Percentiles rank a stretch among this genome's conserved stretches.
Conservation (phyloP, 1,140 invertebrate genomes). For the Parasteatoda tepidariorum region DNA sequence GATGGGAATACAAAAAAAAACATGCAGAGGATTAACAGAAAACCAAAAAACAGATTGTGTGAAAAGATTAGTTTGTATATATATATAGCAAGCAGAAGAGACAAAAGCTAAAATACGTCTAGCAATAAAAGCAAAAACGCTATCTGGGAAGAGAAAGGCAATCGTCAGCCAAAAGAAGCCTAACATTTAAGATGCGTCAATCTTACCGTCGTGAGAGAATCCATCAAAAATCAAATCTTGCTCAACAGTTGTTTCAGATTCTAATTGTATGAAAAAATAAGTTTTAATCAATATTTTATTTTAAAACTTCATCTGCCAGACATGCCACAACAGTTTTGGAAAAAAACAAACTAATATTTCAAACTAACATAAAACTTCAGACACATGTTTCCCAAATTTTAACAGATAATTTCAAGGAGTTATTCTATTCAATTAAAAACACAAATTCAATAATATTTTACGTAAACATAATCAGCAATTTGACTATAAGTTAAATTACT, state of each 20-base stretch:
- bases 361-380: background rate
- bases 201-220: constrained; percentile 34
- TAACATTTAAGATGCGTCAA: constrained; percentile 26
- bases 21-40: constrained; percentile 32
- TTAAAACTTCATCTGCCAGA: background rate
- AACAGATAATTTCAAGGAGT: no score
- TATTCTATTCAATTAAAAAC: no score
- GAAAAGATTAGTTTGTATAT: no score
- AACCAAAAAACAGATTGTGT: constrained; percentile 38
- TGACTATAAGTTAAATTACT: no score
- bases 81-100: constrained; percentile 52
- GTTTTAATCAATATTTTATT: constrained; percentile 8
- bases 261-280: constrained; percentile 57
- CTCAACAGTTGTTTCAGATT: constrained; percentile 56
- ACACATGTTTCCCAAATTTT: no score
- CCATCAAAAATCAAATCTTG: constrained; percentile 52
- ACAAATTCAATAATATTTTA: no score
- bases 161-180: background rate
- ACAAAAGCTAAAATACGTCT: constrained; percentile 41
- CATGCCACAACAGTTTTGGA: background rate
- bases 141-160: constrained; percentile 9
- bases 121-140: constrained; percentile 20
- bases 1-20: constrained; percentile 38
- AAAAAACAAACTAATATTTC: background rate
- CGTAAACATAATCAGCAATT: no score